Conservation (phyloP, 2,797 vertebrate genomes). For the Centroberyx gerrardi region DNA sequence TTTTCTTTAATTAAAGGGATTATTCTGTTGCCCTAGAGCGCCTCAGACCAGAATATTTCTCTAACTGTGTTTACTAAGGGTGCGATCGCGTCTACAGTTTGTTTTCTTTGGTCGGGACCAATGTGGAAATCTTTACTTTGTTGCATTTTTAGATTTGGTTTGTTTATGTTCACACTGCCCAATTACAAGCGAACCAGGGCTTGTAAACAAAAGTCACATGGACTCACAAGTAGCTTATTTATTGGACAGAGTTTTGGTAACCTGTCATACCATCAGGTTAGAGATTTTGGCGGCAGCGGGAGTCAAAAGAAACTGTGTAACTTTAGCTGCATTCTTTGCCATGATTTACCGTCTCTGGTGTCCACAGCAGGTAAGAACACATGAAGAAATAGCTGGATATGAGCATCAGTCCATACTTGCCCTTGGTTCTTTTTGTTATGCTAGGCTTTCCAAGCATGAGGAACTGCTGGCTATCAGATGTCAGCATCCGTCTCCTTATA, state of each 20-base stretch:
- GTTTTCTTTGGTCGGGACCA: not conserved
- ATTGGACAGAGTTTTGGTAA: conserved; percentile 13
- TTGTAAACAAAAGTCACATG: conserved; percentile 21
- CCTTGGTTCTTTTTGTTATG: not conserved
- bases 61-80: conserved; percentile 6
- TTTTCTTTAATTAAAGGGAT: not conserved
- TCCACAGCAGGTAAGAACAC: conserved; percentile 2
- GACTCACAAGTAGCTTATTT: conserved; percentile 3
- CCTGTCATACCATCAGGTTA: not conserved
- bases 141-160: not conserved
- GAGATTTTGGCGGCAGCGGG: too few relatives aligned
- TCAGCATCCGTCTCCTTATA: conserved; percentile 2
- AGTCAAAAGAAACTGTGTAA: too few relatives aligned
- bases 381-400: too few relatives aligned
- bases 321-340: conserved; percentile 6
- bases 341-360: conserved; percentile 11
- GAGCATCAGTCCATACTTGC: not conserved
- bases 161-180: not conserved
- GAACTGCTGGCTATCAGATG: not conserved
- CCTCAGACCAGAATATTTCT: not conserved
- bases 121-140: not conserved
- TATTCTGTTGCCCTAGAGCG: not conserved
- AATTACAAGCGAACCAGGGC: not conserved
- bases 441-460: not conserved
- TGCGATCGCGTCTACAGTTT: not conserved